Percentiles rank a stretch among this genome's conserved stretches.
Conservation (phyloP, 2,113 vertebrate species). For the Salvelinus namaycush region DNA sequence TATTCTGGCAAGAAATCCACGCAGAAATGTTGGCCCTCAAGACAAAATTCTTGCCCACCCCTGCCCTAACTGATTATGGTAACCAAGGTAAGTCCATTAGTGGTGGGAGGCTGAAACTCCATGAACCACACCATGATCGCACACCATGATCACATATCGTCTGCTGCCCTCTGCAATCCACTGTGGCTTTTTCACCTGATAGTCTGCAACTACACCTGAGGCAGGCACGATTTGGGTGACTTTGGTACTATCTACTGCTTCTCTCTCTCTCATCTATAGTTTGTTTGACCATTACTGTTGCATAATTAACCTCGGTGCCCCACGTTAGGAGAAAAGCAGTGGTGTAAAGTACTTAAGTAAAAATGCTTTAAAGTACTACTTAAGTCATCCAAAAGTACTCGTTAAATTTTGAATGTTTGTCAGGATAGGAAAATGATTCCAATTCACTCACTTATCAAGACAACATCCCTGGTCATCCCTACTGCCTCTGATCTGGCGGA, state of each 20-base stretch:
- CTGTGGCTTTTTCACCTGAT: conserved; percentile 51
- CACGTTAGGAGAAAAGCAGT: neutral
- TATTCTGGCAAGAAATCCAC: too few species aligned
- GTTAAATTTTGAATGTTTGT: too few species aligned
- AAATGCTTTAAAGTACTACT: too few species aligned
- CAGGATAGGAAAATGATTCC: too few species aligned
- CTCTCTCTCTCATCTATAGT: neutral
- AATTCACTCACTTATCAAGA: too few species aligned
- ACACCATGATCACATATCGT: neutral
- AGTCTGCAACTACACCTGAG: neutral
- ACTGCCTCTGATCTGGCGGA: too few species aligned
- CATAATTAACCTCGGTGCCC: neutral
- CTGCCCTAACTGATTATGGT: conserved; percentile 8
- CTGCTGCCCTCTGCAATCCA: conserved; percentile 51
- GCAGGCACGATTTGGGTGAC: neutral
- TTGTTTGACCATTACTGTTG: neutral
- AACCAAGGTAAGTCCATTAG: conserved; percentile 61
- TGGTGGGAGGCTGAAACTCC: conserved; percentile 35
- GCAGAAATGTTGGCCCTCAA: too few species aligned
- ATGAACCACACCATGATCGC: conserved; percentile 31
- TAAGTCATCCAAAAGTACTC: too few species aligned
- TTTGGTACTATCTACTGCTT: neutral
- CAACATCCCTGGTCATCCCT: too few species aligned
- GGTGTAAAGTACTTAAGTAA: too few species aligned
- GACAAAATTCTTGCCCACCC: too few species aligned